Percentiles rank a stretch among this genome's conserved stretches.
Conservation (phyloP, 2,888 invertebrate genomes). For the Yponomeuta cagnagella region DNA sequence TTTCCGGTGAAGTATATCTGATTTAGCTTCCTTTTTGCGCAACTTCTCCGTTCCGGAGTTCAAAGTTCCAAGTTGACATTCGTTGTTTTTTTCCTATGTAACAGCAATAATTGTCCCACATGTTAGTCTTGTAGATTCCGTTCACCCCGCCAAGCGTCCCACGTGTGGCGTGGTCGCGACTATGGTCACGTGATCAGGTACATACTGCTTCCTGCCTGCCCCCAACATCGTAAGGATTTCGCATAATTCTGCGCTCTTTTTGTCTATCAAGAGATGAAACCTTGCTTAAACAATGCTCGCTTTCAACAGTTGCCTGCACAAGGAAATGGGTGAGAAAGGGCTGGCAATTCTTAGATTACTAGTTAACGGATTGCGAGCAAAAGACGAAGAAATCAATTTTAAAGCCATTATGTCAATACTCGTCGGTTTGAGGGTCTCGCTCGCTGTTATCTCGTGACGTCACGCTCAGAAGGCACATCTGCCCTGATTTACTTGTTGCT, state of each 20-base stretch:
- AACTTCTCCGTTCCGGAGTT: not conserved
- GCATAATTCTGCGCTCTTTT: not conserved
- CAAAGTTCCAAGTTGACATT: not conserved
- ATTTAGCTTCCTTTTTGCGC: not conserved
- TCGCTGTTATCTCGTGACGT: conserved; percentile 24
- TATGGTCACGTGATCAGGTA: conserved; percentile 58
- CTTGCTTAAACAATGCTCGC: not conserved
- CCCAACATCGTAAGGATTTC: conserved; percentile 38
- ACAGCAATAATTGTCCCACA: conserved; percentile 3
- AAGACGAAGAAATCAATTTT: not conserved
- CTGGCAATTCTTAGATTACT: not conserved
- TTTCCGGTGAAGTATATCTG: not conserved
- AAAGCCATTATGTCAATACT: conserved; percentile 10
- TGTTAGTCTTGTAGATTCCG: conserved; percentile 22
- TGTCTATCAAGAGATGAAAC: not conserved
- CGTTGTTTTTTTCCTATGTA: not conserved
- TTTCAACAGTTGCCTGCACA: conserved; percentile 15
- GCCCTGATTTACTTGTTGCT: conserved; percentile 54
- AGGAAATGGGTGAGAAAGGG: not conserved
- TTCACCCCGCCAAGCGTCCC: conserved; percentile 47
- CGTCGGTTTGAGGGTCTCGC: conserved; percentile 5
- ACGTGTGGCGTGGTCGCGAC: conserved; percentile 37
- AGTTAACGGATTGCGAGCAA: not conserved
- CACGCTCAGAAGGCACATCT: conserved; percentile 48
- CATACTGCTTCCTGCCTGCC: conserved; percentile 38